Evolutionary conservation across 2,888 invertebrate genomes (phyloP), one percentile per base, ranked within the genome.

Genomic region (Phragmatobia fuliginosa): DNA sequence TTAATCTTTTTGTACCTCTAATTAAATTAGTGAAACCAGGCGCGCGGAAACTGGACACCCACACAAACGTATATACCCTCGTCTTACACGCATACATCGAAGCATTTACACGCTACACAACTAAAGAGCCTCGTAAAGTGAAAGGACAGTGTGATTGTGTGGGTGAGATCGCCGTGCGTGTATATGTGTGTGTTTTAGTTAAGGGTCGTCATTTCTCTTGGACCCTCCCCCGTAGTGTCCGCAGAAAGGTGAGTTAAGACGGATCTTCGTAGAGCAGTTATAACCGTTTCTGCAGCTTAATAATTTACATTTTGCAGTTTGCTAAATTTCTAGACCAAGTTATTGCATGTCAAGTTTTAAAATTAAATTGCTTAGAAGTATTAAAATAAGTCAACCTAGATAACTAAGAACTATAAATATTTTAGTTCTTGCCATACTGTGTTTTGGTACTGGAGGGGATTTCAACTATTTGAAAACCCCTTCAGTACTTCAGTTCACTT

Each of bases 181-280:
- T 91, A 83, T 89, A 88, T 91, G 92, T 94, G 94, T 94, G 94
- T 94, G 94, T 93, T 92, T 94, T 95, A 95, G 95, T 95, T 95
- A 95, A 95, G 95, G 95, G 95, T 94, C 95, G 95, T 95, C 95
- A 95, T 95, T 94, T 95, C 95, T 95, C 94, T 93, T 95, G 95
- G 95, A 95, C 95, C 94, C 94, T 93, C 95, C 95, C 91, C 94
- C 92, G 92, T 93, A 94, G 92, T 95, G 95, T 94, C 95, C 95
- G 94, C 94, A 94, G 94, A 94, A 94, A 95, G 95, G 95, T 95
- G 94, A 94, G 95, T 93, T 93, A 93, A 92, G 89, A 88, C 77
- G 85, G 88, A 92, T 74, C 78, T 83, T 61, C 86, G 85, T 80
- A 76, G 93, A 91, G 94, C 63, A 88, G 90, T 60, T 87, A 61